phyloP scores from a whole-genome alignment of 2,113 vertebrate genomes.

The Indicator indicator region DNA sequence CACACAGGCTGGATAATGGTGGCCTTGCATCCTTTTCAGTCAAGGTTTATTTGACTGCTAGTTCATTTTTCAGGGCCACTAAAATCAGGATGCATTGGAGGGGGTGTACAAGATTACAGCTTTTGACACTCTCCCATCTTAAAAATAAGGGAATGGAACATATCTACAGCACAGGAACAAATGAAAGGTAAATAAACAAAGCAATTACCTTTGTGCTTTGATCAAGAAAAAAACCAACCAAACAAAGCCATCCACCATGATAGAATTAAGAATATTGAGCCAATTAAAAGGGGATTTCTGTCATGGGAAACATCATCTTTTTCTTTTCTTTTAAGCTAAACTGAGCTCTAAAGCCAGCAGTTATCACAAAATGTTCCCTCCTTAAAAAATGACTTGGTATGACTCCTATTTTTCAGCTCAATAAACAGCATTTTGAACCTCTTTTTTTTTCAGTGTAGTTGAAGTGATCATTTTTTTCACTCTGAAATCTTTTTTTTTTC shows the following conservation, averaged over 20 bases:
- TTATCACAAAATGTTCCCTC: not conserved
- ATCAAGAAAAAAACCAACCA: no score
- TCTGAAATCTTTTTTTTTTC: not conserved
- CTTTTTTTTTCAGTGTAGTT: not conserved
- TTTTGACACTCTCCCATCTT: constrained; percentile 54
- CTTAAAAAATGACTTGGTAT: not conserved
- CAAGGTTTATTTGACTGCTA: constrained; percentile 50
- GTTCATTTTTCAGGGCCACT: constrained; percentile 39
- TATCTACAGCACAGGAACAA: no score
- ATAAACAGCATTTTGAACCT: not conserved
- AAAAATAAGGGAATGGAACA: constrained; percentile 35
- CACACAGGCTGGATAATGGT: constrained; percentile 51
- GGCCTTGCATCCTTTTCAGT: constrained; percentile 13
- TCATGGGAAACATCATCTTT: not conserved
- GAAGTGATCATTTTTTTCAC: constrained; percentile 5
- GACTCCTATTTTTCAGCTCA: not conserved
- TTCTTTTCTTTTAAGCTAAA: not conserved
- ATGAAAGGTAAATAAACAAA: no score
- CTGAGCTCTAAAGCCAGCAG: not conserved
- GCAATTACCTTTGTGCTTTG: no score
- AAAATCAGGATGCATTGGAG: constrained; percentile 58
- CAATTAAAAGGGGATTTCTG: not conserved
- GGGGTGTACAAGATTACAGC: constrained; percentile 11
- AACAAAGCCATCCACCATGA: no score
- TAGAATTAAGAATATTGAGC: no score